Base-by-base conservation (phyloP, 2,888 invertebrate species). In the Synanthedon vespiformis region DNA sequence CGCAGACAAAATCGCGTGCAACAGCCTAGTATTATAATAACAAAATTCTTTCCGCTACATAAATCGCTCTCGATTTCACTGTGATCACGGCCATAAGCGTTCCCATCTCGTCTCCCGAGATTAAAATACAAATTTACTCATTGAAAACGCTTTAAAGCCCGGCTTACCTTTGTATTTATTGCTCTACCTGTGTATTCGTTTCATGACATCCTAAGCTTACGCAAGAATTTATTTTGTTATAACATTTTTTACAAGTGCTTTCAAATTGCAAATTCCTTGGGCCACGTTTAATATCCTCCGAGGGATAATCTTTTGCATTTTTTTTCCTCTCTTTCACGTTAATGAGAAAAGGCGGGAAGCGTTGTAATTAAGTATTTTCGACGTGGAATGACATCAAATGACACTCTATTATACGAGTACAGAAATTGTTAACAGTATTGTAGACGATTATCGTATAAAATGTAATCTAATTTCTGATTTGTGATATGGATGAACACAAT, bases 51-150 rank as follows among this genome's bases (percentile, higher is more conserved):
- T 8, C 34, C 34, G 34, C 34, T 34, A 10, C 10, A 34, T 6
- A 13, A 44, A 12, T 14, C n/a, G 13, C 44, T 14, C n/a, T n/a
- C 44, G n/a, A 13, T 3, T 12, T 44, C 44, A 44, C 44, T 44
- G 11, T 12, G n/a, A 12, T 44, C 44, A 14, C 44, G 8, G n/a
- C 44, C 44, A n/a, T 44, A 44, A 44, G 56, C 55, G 51, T 53
- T 55, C 61, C 59, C 55, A 57, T 60, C 58, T 60, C 56, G 62
- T 52, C 56, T 58, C 50, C 57, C 61, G 62, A 73, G 73, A 80
- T 78, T 81, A 77, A 80, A 80, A 77, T 76, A 79, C 74, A 78
- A 78, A 79, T 78, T 76, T 68, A 73, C 73, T 78, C 77, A 79
- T 77, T 77, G 77, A 74, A 77, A 75, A 67, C 74, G 74, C 72